These are phyloP conservation scores for Casuarius casuarius DNA, from an alignment of 2,113 vertebrate genomes.

Conservation along the genomic window DNA sequence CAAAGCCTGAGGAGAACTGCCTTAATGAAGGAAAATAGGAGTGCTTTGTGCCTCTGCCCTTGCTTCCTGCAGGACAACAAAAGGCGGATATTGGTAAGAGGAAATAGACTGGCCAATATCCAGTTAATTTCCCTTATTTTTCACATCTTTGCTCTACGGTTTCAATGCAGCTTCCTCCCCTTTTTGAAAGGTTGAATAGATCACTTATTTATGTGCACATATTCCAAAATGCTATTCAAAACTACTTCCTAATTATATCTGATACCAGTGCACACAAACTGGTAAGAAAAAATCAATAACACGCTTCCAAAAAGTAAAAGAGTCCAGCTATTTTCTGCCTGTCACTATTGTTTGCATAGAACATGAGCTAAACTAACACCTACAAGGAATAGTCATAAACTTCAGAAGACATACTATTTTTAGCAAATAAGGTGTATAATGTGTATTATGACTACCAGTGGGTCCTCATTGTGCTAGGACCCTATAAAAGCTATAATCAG, in stretches of 20 bases:
- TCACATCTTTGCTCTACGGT: not conserved
- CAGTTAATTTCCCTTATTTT: not conserved
- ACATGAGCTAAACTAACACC: not conserved
- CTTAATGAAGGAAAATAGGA: not conserved
- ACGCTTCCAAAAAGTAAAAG: not conserved
- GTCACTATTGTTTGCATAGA: not conserved
- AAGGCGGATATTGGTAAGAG: not conserved
- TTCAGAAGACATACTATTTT: not conserved
- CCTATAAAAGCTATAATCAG: fast-evolving
- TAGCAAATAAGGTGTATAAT: not conserved
- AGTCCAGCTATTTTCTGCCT: not conserved
- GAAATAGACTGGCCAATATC: not conserved
- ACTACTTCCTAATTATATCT: not conserved
- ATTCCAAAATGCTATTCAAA: not conserved
- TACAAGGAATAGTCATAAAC: not conserved
- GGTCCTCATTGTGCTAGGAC: not conserved
- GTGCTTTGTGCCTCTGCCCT: not conserved
- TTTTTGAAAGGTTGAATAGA: not conserved
- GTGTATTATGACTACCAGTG: not conserved
- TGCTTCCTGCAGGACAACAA: not conserved
- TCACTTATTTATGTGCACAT: not conserved
- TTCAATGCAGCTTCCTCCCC: not conserved
- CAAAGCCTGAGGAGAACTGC: not conserved
- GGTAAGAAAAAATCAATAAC: not conserved
- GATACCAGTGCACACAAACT: not conserved